These are phyloP conservation scores for Laupala kohalensis DNA, from an alignment of 1,140 invertebrate species.

Conservation along the genomic window DNA sequence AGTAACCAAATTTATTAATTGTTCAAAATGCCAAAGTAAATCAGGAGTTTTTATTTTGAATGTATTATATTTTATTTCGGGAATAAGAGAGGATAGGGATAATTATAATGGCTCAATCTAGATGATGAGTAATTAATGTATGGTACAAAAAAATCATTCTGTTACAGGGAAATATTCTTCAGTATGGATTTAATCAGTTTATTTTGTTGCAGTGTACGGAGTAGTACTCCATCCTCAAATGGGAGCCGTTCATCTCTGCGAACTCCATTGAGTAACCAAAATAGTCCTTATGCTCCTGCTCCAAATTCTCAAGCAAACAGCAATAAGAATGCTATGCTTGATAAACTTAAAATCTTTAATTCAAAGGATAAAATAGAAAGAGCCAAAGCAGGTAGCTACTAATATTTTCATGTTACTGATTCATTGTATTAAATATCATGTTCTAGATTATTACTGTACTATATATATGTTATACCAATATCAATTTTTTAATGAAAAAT, in stretches of 20 bases:
- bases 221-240: neutral
- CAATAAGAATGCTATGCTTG: neutral
- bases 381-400: neutral
- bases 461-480: neutral
- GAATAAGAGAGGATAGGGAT: no score
- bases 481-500: neutral
- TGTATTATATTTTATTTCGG: no score
- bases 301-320: neutral
- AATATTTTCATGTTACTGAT: neutral
- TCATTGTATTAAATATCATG: no score
- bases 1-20: no score
- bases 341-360: neutral
- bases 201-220: constrained; percentile 2
- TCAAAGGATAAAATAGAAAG: neutral
- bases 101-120: no score
- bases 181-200: no score
- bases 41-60: no score
- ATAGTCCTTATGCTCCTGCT: neutral
- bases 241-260: neutral
- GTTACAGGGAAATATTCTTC: no score
- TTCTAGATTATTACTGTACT: no score
- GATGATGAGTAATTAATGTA: no score
- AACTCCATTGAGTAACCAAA: neutral
- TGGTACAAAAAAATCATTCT: no score
- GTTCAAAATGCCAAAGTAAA: no score